These are phyloP conservation scores for Pyrochroa serraticornis DNA, from an alignment of 2,888 invertebrate genomes.

Conservation along the genomic window DNA sequence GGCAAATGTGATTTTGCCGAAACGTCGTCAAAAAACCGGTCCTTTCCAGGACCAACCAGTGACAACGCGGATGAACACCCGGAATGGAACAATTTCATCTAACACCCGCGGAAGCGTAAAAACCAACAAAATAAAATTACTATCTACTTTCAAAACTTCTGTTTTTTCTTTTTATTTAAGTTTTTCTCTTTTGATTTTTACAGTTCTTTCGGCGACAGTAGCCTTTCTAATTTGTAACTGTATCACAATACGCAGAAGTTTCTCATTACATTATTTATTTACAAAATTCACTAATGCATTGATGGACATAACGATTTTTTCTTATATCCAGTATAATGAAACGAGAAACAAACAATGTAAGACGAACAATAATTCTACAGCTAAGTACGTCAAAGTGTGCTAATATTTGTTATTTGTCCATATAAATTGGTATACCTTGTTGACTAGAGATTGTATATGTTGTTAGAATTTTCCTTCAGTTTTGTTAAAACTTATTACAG, in stretches of 20 bases:
- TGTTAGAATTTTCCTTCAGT: background rate
- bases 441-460: conserved; percentile 20
- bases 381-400: conserved; percentile 1
- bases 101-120: too few relatives aligned
- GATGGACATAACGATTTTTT: conserved; percentile 23
- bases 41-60: too few relatives aligned
- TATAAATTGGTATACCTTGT: conserved; percentile 13
- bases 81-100: too few relatives aligned
- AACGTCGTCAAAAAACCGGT: too few relatives aligned
- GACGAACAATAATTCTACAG: conserved; percentile 6
- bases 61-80: too few relatives aligned
- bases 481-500: background rate
- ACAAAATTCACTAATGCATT: conserved; percentile 31
- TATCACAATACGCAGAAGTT: conserved; percentile 34
- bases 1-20: too few relatives aligned
- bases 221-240: conserved; percentile 27
- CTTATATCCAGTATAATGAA: conserved; percentile 10
- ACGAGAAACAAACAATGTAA: conserved; percentile 12
- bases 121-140: background rate
- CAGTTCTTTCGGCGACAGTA: conserved; percentile 33
- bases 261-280: conserved; percentile 17
- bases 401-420: conserved; percentile 1
- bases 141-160: background rate
- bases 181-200: conserved; percentile 8
- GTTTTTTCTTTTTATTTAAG: background rate